Evolutionary conservation across 2,113 vertebrate species (phyloP).

Genomic region (Acanthochromis polyacanthus): DNA sequence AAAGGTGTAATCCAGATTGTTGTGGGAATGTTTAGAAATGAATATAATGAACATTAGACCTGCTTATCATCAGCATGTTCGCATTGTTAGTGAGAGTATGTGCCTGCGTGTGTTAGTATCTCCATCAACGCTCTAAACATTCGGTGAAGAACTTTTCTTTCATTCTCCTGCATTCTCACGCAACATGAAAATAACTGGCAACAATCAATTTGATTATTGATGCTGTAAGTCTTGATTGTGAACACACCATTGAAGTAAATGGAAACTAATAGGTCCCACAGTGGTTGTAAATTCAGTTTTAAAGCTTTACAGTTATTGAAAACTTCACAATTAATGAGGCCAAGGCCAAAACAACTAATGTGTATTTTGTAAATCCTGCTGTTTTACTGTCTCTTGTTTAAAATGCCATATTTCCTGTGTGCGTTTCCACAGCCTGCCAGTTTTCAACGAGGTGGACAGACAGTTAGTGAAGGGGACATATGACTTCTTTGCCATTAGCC

Average conservation of each 20-base stretch:
- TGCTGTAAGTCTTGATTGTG: neutral
- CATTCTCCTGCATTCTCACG: too few species aligned
- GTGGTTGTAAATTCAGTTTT: neutral
- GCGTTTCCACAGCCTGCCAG: slow-evolving; percentile 83
- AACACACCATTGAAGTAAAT: neutral
- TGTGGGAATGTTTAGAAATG: too few species aligned
- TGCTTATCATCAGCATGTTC: too few species aligned
- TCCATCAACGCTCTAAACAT: too few species aligned
- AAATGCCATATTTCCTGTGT: neutral
- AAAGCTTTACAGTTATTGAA: neutral
- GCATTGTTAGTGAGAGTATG: too few species aligned
- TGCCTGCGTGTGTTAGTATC: too few species aligned
- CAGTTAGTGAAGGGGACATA: slow-evolving; percentile 90
- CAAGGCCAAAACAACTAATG: neutral
- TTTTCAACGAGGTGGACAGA: slow-evolving; percentile 90
- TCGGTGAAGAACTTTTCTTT: too few species aligned
- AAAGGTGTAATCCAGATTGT: too few species aligned
- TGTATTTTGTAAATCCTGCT: neutral
- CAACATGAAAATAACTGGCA: too few species aligned
- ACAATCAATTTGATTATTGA: neutral
- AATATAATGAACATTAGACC: too few species aligned
- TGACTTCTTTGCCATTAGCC: slow-evolving; percentile 96
- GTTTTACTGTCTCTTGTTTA: neutral
- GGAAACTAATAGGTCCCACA: neutral
- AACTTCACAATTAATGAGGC: too few species aligned